phyloP scores from a whole-genome alignment of 1,140 invertebrate species.

The Acromyrmex charruanus region DNA sequence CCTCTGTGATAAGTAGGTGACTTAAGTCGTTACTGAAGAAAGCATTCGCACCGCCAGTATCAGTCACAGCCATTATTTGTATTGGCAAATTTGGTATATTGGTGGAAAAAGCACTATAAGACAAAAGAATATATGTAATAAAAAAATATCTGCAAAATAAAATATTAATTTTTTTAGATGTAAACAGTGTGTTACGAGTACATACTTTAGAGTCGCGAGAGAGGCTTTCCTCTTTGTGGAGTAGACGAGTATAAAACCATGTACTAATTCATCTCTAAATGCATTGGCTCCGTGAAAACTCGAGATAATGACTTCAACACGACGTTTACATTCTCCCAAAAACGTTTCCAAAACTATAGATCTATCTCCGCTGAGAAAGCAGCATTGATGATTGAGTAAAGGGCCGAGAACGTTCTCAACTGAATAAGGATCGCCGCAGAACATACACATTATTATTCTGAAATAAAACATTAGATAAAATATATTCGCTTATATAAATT shows the following conservation, averaged over 20 bases:
- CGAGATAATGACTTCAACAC: constrained; percentile 97
- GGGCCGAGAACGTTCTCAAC: constrained; percentile 96
- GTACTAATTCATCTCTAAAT: constrained; percentile 96
- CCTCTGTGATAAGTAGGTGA: constrained; percentile 96
- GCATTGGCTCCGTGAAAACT: constrained; percentile 98
- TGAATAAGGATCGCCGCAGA: constrained; percentile 98
- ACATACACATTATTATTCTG: constrained; percentile 98
- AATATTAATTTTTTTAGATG: constrained; percentile 1
- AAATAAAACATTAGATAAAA: constrained; percentile 72
- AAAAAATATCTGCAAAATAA: constrained; percentile 32
- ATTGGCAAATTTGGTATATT: constrained; percentile 98
- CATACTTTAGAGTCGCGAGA: constrained; percentile 95
- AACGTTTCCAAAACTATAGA: constrained; percentile 97
- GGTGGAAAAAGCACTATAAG: constrained; percentile 95
- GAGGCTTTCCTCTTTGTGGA: constrained; percentile 98
- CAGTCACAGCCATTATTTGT: constrained; percentile 97
- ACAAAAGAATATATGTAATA: constrained; percentile 69
- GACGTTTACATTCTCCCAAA: constrained; percentile 94
- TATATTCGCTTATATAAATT: not conserved
- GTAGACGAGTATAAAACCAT: constrained; percentile 98
- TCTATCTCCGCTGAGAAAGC: constrained; percentile 94
- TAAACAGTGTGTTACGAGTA: constrained; percentile 52
- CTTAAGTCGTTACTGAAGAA: constrained; percentile 96
- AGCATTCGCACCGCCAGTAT: constrained; percentile 94
- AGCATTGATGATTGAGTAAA: constrained; percentile 94